phyloP scores from a whole-genome alignment of 1,140 invertebrate species.

The Drosophila mauritiana region DNA sequence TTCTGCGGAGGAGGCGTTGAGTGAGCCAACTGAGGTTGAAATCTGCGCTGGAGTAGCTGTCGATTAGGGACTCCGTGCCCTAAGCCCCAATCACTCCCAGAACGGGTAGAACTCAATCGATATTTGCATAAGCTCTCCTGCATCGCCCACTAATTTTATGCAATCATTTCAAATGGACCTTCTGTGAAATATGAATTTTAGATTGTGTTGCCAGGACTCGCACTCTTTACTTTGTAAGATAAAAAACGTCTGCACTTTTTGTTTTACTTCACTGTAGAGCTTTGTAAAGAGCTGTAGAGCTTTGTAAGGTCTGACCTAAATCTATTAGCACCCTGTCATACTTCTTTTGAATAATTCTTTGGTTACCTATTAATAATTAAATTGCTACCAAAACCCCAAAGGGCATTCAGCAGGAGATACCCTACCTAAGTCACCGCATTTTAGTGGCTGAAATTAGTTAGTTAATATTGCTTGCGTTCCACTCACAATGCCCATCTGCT shows the following conservation, averaged over 20 bases:
- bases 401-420: too few relatives aligned
- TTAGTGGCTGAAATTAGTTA: neutral
- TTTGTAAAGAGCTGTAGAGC: too few relatives aligned
- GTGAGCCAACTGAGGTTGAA: slow-evolving; percentile 29
- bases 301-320: too few relatives aligned
- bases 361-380: too few relatives aligned
- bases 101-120: neutral
- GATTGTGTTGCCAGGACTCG: neutral
- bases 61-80: slow-evolving; percentile 22
- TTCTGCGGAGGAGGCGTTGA: slow-evolving; percentile 22
- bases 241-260: too few relatives aligned
- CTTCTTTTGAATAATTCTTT: too few relatives aligned
- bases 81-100: slow-evolving; percentile 15
- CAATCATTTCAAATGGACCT: neutral
- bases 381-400: too few relatives aligned
- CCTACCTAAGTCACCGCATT: neutral
- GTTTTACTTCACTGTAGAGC: too few relatives aligned
- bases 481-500: slow-evolving; percentile 83
- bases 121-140: slow-evolving; percentile 8
- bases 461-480: neutral
- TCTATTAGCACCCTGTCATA: too few relatives aligned
- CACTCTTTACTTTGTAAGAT: too few relatives aligned
- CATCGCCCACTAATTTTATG: neutral
- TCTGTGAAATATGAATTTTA: neutral
- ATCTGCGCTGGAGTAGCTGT: slow-evolving; percentile 40